A percentile compares a stretch with the other conserved stretches of the same genome.
Conservation (phyloP, 2,113 vertebrate species). For the Equus przewalskii region DNA sequence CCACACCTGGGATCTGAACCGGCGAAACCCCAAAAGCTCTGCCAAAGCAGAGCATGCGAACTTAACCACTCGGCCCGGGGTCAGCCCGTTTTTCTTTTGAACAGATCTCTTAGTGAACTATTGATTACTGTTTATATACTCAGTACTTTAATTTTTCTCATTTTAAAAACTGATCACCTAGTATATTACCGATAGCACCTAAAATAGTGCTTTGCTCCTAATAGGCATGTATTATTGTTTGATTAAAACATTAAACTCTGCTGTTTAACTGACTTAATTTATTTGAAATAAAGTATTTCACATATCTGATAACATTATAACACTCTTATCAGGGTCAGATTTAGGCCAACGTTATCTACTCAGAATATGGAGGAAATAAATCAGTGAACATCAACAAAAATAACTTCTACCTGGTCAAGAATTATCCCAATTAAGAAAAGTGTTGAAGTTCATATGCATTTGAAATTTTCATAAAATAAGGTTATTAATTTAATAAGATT, state of each 20-base stretch:
- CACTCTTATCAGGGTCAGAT: not conserved
- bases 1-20: too few relatives aligned
- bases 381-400: not conserved
- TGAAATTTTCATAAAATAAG: not conserved
- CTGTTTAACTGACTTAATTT: not conserved
- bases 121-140: not conserved
- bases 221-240: not conserved
- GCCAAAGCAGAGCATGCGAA: too few relatives aligned
- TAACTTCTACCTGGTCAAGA: not conserved
- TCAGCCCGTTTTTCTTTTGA: not conserved
- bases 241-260: slow-evolving; percentile 6
- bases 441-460: not conserved
- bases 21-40: too few relatives aligned
- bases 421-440: slow-evolving; percentile 7
- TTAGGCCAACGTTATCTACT: not conserved
- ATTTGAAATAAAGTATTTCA: slow-evolving; percentile 46
- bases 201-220: not conserved
- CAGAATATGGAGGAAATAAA: not conserved
- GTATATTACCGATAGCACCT: not conserved
- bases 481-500: not conserved
- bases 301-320: not conserved
- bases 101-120: not conserved
- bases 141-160: slow-evolving; percentile 29
- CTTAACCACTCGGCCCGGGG: too few relatives aligned
- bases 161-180: slow-evolving; percentile 5